phyloP scores from a whole-genome alignment of 2,797 vertebrate genomes.

The Enteromius mattozi region DNA sequence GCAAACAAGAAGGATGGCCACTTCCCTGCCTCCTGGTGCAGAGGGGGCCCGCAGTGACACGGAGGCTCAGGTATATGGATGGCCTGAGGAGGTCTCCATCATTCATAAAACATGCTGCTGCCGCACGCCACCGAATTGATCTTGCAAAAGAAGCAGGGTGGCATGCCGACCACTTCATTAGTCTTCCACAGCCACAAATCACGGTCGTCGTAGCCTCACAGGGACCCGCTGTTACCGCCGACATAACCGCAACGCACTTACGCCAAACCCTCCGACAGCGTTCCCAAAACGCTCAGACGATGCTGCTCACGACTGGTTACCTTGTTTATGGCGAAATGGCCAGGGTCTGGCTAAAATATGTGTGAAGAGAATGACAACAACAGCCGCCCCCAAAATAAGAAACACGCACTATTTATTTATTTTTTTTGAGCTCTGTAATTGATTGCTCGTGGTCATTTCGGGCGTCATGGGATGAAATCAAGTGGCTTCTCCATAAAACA shows the following conservation, averaged over 20 bases:
- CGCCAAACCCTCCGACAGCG: background rate
- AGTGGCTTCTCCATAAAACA: slow-evolving; percentile 85
- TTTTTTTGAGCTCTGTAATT: slow-evolving; percentile 80
- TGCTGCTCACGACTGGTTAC: background rate
- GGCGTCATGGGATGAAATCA: slow-evolving; percentile 80
- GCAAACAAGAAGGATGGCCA: slow-evolving; percentile 82
- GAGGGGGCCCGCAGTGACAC: slow-evolving; percentile 62
- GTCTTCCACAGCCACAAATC: slow-evolving; percentile 83
- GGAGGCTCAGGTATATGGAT: slow-evolving; percentile 70
- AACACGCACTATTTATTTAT: slow-evolving; percentile 70
- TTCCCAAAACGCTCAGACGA: background rate
- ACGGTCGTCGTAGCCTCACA: slow-evolving; percentile 70
- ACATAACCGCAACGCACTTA: slow-evolving; percentile 50
- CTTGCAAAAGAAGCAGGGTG: slow-evolving; percentile 86
- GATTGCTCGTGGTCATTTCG: slow-evolving; percentile 80
- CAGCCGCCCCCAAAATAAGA: slow-evolving; percentile 61
- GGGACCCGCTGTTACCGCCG: slow-evolving; percentile 63
- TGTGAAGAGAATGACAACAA: slow-evolving; percentile 26
- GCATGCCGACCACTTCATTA: slow-evolving; percentile 86
- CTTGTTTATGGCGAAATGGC: slow-evolving; percentile 31
- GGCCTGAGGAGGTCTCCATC: slow-evolving; percentile 85
- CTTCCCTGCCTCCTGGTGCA: slow-evolving; percentile 77
- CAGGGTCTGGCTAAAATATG: slow-evolving; percentile 22
- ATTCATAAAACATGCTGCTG: slow-evolving; percentile 81
- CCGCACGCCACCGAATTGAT: slow-evolving; percentile 81